These are phyloP conservation scores for Drosophila picticornis DNA, from an alignment of 2,888 invertebrate genomes.

Conservation along the genomic window DNA sequence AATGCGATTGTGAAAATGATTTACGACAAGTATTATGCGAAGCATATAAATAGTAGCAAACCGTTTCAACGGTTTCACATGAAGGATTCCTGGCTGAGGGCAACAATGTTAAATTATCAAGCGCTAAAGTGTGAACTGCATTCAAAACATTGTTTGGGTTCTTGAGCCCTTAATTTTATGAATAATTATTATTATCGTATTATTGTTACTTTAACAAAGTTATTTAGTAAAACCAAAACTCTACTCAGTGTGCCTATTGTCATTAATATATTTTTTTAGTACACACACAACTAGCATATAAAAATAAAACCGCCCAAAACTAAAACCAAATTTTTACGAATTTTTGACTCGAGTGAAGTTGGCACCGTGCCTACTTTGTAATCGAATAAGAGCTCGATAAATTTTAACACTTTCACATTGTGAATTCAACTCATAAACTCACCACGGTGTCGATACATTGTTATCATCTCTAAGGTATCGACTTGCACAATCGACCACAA, in stretches of 20 bases:
- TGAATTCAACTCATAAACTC: conserved; percentile 26
- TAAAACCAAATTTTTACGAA: background rate
- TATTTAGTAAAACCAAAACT: background rate
- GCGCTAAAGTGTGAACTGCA: conserved; percentile 32
- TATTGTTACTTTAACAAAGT: background rate
- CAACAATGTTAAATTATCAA: conserved; percentile 45
- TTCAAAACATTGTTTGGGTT: conserved; percentile 22
- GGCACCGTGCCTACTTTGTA: background rate
- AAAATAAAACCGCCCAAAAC: background rate
- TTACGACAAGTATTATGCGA: conserved; percentile 43
- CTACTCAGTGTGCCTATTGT: background rate
- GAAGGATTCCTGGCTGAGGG: conserved; percentile 48
- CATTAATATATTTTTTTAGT: conserved; percentile 4
- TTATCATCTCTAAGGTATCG: conserved; percentile 38
- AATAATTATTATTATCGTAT: background rate
- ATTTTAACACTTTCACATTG: background rate
- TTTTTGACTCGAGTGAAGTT: conserved; percentile 13
- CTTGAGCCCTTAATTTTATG: conserved; percentile 1
- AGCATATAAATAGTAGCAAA: conserved; percentile 21
- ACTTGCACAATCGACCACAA: conserved; percentile 29
- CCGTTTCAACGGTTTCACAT: conserved; percentile 39
- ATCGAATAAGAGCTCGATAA: conserved; percentile 24
- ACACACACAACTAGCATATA: background rate
- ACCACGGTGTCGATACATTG: conserved; percentile 32
- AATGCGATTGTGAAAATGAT: conserved; percentile 41